Evolutionary conservation across 2,888 invertebrate genomes (phyloP).

Genomic region (Petrolisthes cinctipes): DNA sequence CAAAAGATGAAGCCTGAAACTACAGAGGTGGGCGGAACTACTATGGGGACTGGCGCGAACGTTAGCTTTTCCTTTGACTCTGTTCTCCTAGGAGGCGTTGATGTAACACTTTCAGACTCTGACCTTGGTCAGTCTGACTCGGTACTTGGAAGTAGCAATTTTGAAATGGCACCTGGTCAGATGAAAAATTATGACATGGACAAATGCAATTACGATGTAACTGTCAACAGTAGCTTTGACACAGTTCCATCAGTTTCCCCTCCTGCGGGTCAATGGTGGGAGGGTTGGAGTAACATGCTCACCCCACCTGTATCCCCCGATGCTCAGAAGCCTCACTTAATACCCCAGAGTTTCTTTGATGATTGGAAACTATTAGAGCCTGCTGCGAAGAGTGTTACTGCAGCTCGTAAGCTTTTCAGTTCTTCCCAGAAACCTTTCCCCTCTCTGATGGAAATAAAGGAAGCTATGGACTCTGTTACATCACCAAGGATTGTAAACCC

Average conservation of each 20-base stretch:
- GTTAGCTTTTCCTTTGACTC: neutral
- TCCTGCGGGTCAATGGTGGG: constrained; percentile 25
- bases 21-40: neutral
- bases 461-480: neutral
- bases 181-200: neutral
- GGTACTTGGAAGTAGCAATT: neutral
- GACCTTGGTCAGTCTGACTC: constrained; percentile 5
- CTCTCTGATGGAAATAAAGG: neutral
- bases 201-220: neutral
- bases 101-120: neutral
- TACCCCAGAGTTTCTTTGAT: neutral
- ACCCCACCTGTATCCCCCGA: constrained; percentile 26
- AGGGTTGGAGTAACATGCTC: neutral
- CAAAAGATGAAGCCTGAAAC: neutral
- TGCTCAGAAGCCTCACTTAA: neutral
- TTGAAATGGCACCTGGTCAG: neutral
- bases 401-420: neutral
- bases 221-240: constrained; percentile 1
- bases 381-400: neutral
- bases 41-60: neutral
- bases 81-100: neutral
- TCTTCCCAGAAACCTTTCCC: neutral
- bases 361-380: no score
- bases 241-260: constrained; percentile 9
- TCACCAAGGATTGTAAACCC: constrained; percentile 19